Evolutionary conservation across 1,140 invertebrate species (phyloP), one percentile per base, ranked within the genome.

Genomic region (Adelges cooleyi): DNA sequence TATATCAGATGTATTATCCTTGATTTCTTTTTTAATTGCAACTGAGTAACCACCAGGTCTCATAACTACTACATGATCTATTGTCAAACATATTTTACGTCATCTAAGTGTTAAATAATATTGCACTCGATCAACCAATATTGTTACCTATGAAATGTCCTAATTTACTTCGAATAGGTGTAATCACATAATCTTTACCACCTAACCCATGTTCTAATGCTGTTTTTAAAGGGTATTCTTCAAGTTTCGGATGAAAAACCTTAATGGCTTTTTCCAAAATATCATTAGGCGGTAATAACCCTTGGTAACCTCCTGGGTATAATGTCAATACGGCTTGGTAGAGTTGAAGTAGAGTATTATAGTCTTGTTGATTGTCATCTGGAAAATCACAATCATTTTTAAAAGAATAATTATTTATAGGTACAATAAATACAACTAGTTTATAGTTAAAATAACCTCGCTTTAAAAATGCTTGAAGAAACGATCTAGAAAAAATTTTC

Each of bases 241-340:
- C 33, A 11, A 54, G 33, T 36, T 67, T 67, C 15, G 52, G 65
- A 48, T 69, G 59, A 69, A 71, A 69, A 8, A 53, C n/a, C 3
- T 69, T 11, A 20, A 70, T 66, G 8, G 71, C 66, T 42, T 50
- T 54, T 17, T 70, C 56, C 10, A 76, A 49, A 20, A 71, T 49
- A 27, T 73, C 13, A n/a, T 72, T 67, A 11, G 72, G 69, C n/a
- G 56, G 56, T 5, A 75, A 75, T 69, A 74, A 71, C 18, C 75
- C 70, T 36, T 76, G 73, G 25, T 67, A 48, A 66, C 80, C 79
- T 25, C 75, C 69, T 15, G 76, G 78, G 69, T 80, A 76, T 52
- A 83, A 76, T 1, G 75, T 71, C 53, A 73, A 75, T 2, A 84
- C 75, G n/a, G 77, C 76, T 72, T 84, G 79, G 69, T 81, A 73